Evolutionary conservation across 2,888 invertebrate genomes (phyloP).

Genomic region (Cosmorhoe ocellata): DNA sequence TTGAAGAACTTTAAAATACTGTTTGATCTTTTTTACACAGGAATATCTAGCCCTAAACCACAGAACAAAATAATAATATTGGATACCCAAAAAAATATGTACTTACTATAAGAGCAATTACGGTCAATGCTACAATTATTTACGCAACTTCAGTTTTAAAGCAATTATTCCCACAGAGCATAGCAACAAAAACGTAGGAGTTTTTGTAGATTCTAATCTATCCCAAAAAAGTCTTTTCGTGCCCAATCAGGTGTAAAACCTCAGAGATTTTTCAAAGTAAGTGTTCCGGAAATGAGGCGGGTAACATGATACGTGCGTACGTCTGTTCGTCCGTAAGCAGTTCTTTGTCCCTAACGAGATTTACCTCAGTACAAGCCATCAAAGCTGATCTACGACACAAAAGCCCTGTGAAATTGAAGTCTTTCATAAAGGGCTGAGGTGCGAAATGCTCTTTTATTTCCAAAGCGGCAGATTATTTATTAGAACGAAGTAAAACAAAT

Average conservation of each 20-base stretch:
- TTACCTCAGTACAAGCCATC: constrained; percentile 50
- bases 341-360: constrained; percentile 71
- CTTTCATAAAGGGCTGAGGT: constrained; percentile 43
- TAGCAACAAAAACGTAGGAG: neutral
- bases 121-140: too few species aligned
- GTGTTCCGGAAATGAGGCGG: constrained; percentile 62
- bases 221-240: constrained; percentile 48
- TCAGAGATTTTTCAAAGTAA: constrained; percentile 56
- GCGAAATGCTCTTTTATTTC: constrained; percentile 40
- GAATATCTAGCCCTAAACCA: too few species aligned
- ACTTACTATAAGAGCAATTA: too few species aligned
- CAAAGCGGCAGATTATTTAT: neutral
- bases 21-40: too few species aligned
- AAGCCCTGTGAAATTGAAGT: constrained; percentile 55
- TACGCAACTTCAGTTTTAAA: too few species aligned
- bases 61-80: too few species aligned
- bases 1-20: too few species aligned
- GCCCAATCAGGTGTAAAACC: constrained; percentile 66
- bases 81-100: too few species aligned
- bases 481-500: too few species aligned
- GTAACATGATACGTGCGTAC: constrained; percentile 60
- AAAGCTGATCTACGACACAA: constrained; percentile 54
- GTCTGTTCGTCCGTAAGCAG: constrained; percentile 51
- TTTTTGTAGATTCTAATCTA: constrained; percentile 40
- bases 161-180: too few species aligned